Evolutionary conservation across 2,113 vertebrate species (phyloP).

Genomic region (Panurus biarmicus): DNA sequence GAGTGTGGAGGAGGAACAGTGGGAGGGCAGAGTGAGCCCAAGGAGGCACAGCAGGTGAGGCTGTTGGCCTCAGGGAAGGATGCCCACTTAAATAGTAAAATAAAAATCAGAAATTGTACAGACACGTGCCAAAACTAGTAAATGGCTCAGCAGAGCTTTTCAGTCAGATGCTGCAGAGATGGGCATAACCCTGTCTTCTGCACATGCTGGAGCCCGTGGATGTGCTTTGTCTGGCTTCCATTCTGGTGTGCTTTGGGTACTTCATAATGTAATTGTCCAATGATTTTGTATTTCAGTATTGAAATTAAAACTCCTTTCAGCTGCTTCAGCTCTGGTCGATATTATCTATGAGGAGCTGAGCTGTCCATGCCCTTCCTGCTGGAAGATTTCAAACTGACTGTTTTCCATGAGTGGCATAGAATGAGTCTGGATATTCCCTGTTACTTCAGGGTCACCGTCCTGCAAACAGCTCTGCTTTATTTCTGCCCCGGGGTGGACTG

Average conservation of each 20-base stretch:
- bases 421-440: neutral
- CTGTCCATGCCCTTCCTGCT: neutral
- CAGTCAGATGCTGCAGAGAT: neutral
- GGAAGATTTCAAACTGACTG: neutral
- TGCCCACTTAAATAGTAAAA: neutral
- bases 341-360: neutral
- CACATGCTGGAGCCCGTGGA: neutral
- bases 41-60: neutral
- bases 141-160: neutral
- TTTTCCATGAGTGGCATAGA: neutral
- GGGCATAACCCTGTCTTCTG: neutral
- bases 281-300: neutral
- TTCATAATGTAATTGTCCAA: neutral
- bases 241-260: neutral
- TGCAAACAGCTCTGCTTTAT: neutral
- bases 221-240: neutral
- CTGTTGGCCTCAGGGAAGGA: neutral
- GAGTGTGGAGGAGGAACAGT: accelerated
- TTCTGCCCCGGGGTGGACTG: neutral
- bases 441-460: neutral
- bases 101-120: neutral
- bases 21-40: neutral
- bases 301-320: neutral
- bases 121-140: neutral
- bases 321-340: neutral